These are phyloP conservation scores for Labrus mixtus DNA, from an alignment of 2,113 vertebrate species.

Conservation along the genomic window DNA sequence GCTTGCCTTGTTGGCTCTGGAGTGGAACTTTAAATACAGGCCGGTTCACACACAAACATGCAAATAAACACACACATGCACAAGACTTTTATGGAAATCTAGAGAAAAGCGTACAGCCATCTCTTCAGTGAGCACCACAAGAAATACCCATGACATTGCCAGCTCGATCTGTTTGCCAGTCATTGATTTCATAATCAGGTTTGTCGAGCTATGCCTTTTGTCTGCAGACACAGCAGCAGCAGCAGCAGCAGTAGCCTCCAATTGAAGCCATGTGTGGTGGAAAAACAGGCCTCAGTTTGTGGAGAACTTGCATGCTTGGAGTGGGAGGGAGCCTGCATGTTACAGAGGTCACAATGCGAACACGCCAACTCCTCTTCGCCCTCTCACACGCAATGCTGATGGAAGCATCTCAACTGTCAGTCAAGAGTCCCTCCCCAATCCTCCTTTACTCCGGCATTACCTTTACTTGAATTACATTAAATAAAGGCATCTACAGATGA, in stretches of 20 bases:
- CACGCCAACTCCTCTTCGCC: conserved; percentile 73
- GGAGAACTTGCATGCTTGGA: conserved; percentile 76
- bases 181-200: conserved; percentile 75
- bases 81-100: conserved; percentile 11
- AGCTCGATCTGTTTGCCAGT: conserved; percentile 42
- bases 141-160: conserved; percentile 21
- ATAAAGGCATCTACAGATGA: not conserved
- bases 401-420: conserved; percentile 53
- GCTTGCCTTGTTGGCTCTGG: conserved; percentile 70
- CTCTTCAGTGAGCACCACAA: not conserved
- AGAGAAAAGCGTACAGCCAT: not conserved
- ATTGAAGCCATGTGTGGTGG: conserved; percentile 82
- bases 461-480: conserved; percentile 1
- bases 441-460: conserved; percentile 9
- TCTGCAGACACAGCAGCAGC: conserved; percentile 71
- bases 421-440: conserved; percentile 33
- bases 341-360: conserved; percentile 76
- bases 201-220: conserved; percentile 60
- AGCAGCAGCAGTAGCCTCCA: conserved; percentile 63
- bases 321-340: conserved; percentile 75
- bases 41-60: conserved; percentile 53
- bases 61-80: conserved; percentile 18
- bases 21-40: conserved; percentile 59
- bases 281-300: conserved; percentile 77
- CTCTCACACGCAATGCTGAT: conserved; percentile 65